These are phyloP conservation scores for Menidia menidia DNA, from an alignment of 2,797 vertebrate genomes.

Conservation along the genomic window DNA sequence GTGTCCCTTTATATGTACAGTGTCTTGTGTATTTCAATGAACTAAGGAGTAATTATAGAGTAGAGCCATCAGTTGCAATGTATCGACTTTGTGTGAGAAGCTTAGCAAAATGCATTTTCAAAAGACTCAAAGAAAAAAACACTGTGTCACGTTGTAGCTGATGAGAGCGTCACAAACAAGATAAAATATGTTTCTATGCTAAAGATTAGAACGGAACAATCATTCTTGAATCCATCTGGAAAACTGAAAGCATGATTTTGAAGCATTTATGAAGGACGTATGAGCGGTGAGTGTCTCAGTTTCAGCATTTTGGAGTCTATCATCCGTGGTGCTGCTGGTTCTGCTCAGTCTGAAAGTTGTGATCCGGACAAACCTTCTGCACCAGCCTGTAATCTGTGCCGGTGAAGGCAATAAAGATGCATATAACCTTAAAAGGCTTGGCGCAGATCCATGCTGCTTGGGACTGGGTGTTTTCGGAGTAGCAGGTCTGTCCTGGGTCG, in stretches of 20 bases:
- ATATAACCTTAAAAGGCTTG: constrained; percentile 98
- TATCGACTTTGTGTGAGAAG: background rate
- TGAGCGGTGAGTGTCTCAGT: constrained; percentile 34
- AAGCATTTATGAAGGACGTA: constrained; percentile 32
- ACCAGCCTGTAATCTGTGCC: constrained; percentile 97
- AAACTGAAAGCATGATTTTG: constrained; percentile 36
- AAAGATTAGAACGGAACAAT: constrained; percentile 4
- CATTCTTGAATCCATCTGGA: background rate
- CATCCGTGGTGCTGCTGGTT: constrained; percentile 86
- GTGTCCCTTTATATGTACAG: constrained; percentile 20
- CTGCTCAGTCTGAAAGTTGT: constrained; percentile 92
- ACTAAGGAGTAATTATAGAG: background rate
- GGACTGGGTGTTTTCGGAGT: constrained; percentile 95
- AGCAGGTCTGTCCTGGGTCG: constrained; percentile 92
- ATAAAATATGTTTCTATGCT: constrained; percentile 7
- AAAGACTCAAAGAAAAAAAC: constrained; percentile 12
- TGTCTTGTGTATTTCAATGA: constrained; percentile 21
- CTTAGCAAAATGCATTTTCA: constrained; percentile 3
- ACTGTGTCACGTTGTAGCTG: background rate
- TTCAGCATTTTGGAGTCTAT: constrained; percentile 23
- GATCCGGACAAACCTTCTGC: constrained; percentile 97
- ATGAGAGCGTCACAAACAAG: constrained; percentile 15
- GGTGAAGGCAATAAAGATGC: constrained; percentile 97
- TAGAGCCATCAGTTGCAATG: constrained; percentile 1
- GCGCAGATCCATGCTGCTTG: constrained; percentile 96